Percentiles rank a stretch among this genome's conserved stretches.
Conservation (phyloP, 2,113 vertebrate species). For the Hippocampus abdominalis region DNA sequence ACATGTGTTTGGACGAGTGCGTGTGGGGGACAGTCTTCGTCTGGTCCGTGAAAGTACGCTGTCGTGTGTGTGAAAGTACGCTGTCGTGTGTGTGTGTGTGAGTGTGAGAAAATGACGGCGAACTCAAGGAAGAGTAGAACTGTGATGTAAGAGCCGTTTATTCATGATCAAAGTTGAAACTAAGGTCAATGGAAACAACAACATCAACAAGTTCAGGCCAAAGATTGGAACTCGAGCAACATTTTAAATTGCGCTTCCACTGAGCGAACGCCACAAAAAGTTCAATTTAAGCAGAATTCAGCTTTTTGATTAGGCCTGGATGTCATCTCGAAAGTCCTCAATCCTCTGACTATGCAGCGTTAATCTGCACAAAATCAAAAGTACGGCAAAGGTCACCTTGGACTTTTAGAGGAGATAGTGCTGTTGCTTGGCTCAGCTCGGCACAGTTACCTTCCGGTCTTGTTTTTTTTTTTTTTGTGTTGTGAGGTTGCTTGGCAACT, state of each 20-base stretch:
- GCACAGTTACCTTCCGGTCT: neutral
- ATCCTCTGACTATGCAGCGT: neutral
- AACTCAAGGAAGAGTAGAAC: conserved; percentile 38
- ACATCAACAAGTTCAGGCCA: conserved; percentile 25
- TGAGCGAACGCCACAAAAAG: neutral
- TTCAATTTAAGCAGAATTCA: neutral
- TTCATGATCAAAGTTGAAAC: conserved; percentile 52
- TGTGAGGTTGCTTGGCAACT: neutral
- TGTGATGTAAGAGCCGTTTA: conserved; percentile 42
- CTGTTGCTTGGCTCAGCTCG: neutral
- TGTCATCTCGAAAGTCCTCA: neutral
- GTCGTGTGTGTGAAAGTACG: neutral
- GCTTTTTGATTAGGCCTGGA: neutral
- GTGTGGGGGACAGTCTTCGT: conserved; percentile 3
- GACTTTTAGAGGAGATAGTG: neutral
- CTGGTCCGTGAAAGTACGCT: conserved; percentile 39
- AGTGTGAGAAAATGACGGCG: conserved; percentile 22
- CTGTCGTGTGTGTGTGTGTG: conserved; percentile 4
- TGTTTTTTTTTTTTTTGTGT: neutral
- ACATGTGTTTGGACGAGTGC: conserved; percentile 4
- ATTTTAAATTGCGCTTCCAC: neutral
- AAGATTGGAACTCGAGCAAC: conserved; percentile 1
- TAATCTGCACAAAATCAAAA: conserved; percentile 2
- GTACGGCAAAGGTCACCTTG: conserved; percentile 3
- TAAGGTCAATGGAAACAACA: conserved; percentile 40